Conservation (phyloP, 2,888 invertebrate genomes). For the Polymixis flavicincta region DNA sequence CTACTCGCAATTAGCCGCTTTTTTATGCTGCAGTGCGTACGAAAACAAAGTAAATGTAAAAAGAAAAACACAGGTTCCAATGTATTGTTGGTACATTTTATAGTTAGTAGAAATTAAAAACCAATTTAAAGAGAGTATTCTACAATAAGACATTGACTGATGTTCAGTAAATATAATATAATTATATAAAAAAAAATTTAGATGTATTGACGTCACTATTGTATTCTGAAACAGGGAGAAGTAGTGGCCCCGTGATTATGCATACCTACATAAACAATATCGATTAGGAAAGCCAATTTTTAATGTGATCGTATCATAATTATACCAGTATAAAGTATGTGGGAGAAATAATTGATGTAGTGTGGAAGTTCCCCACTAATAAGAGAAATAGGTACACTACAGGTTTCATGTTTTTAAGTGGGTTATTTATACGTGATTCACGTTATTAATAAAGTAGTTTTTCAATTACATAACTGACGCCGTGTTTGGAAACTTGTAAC, state of each 20-base stretch:
- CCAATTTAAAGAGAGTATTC: conserved; percentile 16
- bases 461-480: not conserved
- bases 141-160: conserved; percentile 41
- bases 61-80: not conserved
- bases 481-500: conserved; percentile 15
- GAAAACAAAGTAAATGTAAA: not conserved
- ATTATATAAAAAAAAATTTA: conserved; percentile 15
- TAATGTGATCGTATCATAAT: not conserved
- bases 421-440: conserved; percentile 2
- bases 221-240: not conserved
- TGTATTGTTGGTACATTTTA: not conserved
- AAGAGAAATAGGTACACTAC: not conserved
- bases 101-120: conserved; percentile 25
- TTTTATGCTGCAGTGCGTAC: conserved; percentile 22
- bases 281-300: not conserved
- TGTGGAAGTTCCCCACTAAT: not conserved
- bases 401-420: conserved; percentile 2
- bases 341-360: not conserved
- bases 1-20: too few species aligned
- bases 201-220: conserved; percentile 4
- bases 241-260: too few species aligned
- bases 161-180: conserved; percentile 26
- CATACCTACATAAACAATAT: not conserved
- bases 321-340: not conserved
- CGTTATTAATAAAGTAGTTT: conserved; percentile 14